These are phyloP conservation scores for Hippocampus kuda DNA, from an alignment of 2,797 vertebrate genomes.

Conservation along the genomic window DNA sequence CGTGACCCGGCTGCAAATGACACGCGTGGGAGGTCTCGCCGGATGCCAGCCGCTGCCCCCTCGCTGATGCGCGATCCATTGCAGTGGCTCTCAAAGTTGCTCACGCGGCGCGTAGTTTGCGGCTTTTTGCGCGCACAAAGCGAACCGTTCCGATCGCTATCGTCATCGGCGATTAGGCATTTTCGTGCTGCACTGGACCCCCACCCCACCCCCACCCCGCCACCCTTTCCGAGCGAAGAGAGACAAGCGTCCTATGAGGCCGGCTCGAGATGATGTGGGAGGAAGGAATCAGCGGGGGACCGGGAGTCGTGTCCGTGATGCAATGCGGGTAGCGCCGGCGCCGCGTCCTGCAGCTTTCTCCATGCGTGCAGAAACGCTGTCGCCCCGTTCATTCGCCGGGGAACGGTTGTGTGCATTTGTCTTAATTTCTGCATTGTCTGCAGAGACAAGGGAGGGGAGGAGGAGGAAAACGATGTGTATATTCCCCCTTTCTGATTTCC, in stretches of 20 bases:
- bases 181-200: neutral
- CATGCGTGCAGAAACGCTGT: constrained; percentile 39
- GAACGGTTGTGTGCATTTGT: constrained; percentile 51
- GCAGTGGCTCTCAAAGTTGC: constrained; percentile 51
- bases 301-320: constrained; percentile 69
- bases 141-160: constrained; percentile 16
- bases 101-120: constrained; percentile 46
- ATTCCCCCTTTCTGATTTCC: constrained; percentile 8
- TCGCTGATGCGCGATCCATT: constrained; percentile 51
- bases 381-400: constrained; percentile 38
- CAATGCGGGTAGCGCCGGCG: constrained; percentile 68
- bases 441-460: constrained; percentile 21
- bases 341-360: constrained; percentile 45
- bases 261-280: constrained; percentile 46
- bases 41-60: constrained; percentile 41
- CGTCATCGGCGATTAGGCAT: constrained; percentile 18
- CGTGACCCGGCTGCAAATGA: constrained; percentile 20
- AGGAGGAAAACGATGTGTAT: constrained; percentile 15
- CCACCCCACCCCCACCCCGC: too few species aligned
- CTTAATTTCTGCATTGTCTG: constrained; percentile 50
- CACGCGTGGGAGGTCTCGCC: constrained; percentile 18
- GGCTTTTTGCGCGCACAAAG: constrained; percentile 27
- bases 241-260: constrained; percentile 5
- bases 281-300: constrained; percentile 55
- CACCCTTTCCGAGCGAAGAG: neutral